Percentiles rank a stretch among this genome's conserved stretches.
These are phyloP conservation scores for Dasypus novemcinctus DNA, from an alignment of 2,113 vertebrate genomes.

Conservation along the genomic window DNA sequence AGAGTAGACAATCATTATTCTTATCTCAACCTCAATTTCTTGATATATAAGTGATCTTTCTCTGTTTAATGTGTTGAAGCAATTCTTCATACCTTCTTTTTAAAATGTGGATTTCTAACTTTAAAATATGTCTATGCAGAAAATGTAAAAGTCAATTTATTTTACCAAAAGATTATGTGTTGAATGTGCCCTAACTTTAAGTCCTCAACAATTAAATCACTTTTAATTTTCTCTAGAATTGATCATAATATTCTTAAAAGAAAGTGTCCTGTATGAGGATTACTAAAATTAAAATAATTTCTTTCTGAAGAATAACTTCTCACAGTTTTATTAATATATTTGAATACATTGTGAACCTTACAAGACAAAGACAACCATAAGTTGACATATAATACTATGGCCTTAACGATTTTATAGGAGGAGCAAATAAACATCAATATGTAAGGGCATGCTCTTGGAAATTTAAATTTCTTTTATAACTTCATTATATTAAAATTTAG, in stretches of 20 bases:
- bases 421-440: constrained; percentile 61
- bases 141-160: neutral
- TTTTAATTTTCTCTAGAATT: constrained; percentile 30
- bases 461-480: constrained; percentile 62
- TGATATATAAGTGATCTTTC: neutral
- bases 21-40: neutral
- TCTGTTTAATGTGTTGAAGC: neutral
- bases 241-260: constrained; percentile 32
- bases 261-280: constrained; percentile 13
- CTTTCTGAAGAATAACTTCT: neutral
- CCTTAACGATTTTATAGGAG: constrained; percentile 35
- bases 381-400: neutral
- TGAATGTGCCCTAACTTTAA: neutral
- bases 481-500: constrained; percentile 48
- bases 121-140: neutral
- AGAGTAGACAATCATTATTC: neutral
- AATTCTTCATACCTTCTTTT: neutral
- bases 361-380: neutral
- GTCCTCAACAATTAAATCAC: constrained; percentile 1
- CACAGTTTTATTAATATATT: neutral
- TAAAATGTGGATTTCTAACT: neutral
- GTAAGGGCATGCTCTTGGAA: constrained; percentile 14
- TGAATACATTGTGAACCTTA: constrained; percentile 53
- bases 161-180: neutral
- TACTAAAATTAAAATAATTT: constrained; percentile 7